Evolutionary conservation across 2,113 vertebrate species (phyloP).

Genomic region (Apodemus speciosus): DNA sequence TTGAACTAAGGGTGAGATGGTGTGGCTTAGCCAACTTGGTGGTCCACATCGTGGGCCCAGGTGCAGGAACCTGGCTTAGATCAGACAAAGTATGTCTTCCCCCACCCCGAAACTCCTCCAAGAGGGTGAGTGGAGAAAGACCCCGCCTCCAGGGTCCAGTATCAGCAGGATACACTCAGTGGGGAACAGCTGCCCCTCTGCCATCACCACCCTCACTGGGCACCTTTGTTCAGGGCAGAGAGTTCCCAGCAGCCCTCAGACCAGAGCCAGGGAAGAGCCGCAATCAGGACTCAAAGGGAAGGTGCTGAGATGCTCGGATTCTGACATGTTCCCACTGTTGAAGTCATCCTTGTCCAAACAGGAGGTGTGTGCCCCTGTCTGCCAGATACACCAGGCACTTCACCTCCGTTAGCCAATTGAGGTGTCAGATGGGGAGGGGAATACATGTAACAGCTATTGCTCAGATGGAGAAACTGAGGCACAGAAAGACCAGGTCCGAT

Average conservation of each 20-base stretch:
- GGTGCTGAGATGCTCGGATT: background rate
- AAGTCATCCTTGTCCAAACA: background rate
- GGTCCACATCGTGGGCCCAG: background rate
- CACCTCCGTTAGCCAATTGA: background rate
- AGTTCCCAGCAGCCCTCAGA: background rate
- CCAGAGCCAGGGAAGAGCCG: background rate
- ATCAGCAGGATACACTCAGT: background rate
- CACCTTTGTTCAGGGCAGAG: background rate
- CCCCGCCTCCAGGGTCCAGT: background rate
- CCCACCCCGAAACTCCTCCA: accelerated
- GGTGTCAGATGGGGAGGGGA: background rate
- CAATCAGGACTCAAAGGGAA: background rate
- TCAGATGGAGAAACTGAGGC: conserved; percentile 19
- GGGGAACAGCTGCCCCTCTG: background rate
- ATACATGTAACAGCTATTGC: background rate
- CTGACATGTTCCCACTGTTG: background rate
- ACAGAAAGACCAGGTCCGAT: background rate
- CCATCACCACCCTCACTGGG: background rate
- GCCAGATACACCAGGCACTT: background rate
- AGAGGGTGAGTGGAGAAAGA: background rate
- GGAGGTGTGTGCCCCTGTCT: background rate
- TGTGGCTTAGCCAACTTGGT: background rate
- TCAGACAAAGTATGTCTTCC: background rate
- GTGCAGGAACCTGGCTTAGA: background rate
- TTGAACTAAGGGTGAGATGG: background rate